phyloP scores from a whole-genome alignment of 2,113 vertebrate genomes.

The Lanius ludovicianus region DNA sequence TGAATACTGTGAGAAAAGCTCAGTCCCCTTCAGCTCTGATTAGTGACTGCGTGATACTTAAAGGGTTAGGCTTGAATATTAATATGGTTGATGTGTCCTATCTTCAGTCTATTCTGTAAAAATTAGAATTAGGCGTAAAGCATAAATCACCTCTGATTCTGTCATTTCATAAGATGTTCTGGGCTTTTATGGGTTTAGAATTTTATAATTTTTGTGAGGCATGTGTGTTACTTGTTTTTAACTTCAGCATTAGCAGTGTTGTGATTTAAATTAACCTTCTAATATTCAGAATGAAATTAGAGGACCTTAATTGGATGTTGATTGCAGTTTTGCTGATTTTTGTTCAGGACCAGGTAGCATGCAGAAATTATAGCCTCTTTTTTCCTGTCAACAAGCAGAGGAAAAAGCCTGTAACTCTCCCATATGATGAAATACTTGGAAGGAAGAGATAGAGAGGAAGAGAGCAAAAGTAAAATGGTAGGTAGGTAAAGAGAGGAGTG shows the following conservation, averaged over 20 bases:
- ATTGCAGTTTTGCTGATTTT: not conserved
- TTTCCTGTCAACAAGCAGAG: not conserved
- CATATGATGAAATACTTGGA: not conserved
- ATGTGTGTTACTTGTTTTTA: not conserved
- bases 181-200: accelerated
- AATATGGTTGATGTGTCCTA: not conserved
- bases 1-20: constrained; percentile 29
- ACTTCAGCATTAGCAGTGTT: not conserved
- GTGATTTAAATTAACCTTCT: not conserved
- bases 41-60: constrained; percentile 14
- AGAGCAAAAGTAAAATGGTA: not conserved
- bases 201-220: not conserved
- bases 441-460: not conserved
- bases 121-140: not conserved
- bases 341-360: not conserved
- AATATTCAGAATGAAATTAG: not conserved
- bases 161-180: not conserved
- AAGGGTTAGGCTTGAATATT: constrained; percentile 41
- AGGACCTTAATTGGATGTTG: not conserved
- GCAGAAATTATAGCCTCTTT: not conserved
- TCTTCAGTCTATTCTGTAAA: not conserved
- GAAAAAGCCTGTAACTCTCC: not conserved
- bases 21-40: constrained; percentile 46
- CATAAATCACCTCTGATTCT: not conserved
- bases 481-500: not conserved